These are phyloP conservation scores for Phrynocephalus versicolor DNA, from an alignment of 2,113 vertebrate genomes.

Conservation along the genomic window DNA sequence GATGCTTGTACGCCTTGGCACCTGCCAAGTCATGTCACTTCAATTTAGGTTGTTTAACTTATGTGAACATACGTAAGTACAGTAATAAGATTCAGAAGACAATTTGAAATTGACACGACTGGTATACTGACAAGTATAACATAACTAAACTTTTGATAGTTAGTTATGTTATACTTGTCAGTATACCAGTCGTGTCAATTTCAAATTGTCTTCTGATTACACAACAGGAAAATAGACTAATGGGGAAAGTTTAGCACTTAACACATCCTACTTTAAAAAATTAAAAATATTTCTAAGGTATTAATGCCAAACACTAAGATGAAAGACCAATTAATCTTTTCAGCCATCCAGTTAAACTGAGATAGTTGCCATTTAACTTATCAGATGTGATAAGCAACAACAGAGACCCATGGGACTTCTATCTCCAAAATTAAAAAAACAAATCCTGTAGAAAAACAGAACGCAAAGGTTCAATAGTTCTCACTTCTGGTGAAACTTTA, in stretches of 20 bases:
- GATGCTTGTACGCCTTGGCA: no score
- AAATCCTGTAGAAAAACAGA: not conserved
- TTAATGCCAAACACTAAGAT: fast-evolving
- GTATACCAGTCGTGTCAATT: not conserved
- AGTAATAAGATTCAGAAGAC: not conserved
- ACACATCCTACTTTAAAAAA: not conserved
- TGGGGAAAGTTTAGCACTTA: not conserved
- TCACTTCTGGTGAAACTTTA: not conserved
- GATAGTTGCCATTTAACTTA: fast-evolving
- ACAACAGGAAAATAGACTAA: fast-evolving
- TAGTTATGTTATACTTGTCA: no score
- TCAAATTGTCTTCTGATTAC: not conserved
- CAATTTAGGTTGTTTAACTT: no score
- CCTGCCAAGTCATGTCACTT: no score
- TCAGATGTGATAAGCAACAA: fast-evolving
- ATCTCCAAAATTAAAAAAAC: not conserved
- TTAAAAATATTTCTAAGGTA: not conserved
- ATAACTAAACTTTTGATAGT: no score
- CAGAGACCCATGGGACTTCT: not conserved
- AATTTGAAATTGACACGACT: not conserved
- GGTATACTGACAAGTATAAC: not conserved
- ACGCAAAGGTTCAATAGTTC: not conserved
- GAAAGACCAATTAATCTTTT: fast-evolving
- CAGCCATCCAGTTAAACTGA: fast-evolving
- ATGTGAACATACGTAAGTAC: no score